These are phyloP conservation scores for Ariopsis seemanni DNA, from an alignment of 2,113 vertebrate species.

Conservation along the genomic window DNA sequence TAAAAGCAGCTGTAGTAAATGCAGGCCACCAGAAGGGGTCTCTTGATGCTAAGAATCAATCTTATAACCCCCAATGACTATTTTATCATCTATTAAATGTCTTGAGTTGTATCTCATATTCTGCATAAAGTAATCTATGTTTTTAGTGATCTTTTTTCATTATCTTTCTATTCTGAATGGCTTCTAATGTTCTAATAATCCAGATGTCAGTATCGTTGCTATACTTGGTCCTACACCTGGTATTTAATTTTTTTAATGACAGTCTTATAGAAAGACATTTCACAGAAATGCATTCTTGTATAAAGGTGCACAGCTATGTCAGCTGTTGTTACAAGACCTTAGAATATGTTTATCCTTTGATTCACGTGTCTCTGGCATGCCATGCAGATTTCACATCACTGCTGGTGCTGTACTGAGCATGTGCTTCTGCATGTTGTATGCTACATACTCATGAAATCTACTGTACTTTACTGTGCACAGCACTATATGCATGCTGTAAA, in stretches of 20 bases:
- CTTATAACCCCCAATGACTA: background rate
- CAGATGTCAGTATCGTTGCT: background rate
- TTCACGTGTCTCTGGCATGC: background rate
- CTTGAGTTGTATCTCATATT: background rate
- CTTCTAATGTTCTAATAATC: background rate
- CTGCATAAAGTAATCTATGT: background rate
- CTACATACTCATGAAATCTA: constrained; percentile 24
- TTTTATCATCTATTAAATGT: background rate
- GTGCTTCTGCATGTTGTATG: background rate
- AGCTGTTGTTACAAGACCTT: background rate
- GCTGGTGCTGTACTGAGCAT: background rate
- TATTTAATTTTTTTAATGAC: background rate
- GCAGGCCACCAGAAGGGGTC: constrained; percentile 23
- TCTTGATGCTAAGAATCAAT: background rate
- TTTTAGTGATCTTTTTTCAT: background rate
- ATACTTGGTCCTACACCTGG: background rate
- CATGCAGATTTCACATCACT: background rate
- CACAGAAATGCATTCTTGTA: background rate
- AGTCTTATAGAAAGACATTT: background rate
- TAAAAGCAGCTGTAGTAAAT: constrained; percentile 24
- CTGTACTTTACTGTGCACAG: background rate
- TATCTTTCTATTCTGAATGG: background rate
- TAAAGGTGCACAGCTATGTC: background rate
- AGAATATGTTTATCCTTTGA: background rate
- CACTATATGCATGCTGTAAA: background rate